Evolutionary conservation across 1,140 invertebrate genomes (phyloP), one percentile per base, ranked within the genome.

Genomic region (Drosophila pruinosa): DNA sequence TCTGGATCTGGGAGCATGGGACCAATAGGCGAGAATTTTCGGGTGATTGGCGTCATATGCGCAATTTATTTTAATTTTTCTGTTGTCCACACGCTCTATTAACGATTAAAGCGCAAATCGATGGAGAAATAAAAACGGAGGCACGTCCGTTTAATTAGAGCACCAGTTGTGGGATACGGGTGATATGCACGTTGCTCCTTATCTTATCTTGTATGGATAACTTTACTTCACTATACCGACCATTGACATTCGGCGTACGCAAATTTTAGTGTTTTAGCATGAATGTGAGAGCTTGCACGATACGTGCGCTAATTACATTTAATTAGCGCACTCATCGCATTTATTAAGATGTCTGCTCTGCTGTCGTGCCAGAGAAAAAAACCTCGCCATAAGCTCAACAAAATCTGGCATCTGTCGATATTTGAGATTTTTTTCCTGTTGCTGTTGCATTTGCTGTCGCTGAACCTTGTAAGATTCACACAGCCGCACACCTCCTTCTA

Each of bases 61-160:
- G 8, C 34, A 67, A 75, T 75, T 75, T 74, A 76, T 72, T 86
- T 85, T 67, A 85, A 85, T 85, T 83, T 59, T 80, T 85, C 50
- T 85, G 81, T 85, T 85, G 72, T 77, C 69, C 72, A 61, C 41
- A 47, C 38, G 72, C 54, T 54, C 24, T 10, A 10, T 14, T 52
- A 45, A 43, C 6, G 2, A 48, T 53, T 31, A 47, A 47, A 24
- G 6, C 2, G 12, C 45, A 26, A 48, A 26, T 53, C 22, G 65
- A 36, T 63, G 47, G 57, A 54, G 50, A 78, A 7, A 59, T 59
- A 21, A 31, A 83, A 73, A 69, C 53, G 81, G 77, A 85, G 80
- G 80, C 80, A 81, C 80, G 80, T 86, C 80, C 59, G 52, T 36
- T 61, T 80, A 85, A 85, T 85, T 80, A 67, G 54, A 69, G 59